Conservation (phyloP, 2,797 vertebrate genomes). For the Mastacembelus armatus region DNA sequence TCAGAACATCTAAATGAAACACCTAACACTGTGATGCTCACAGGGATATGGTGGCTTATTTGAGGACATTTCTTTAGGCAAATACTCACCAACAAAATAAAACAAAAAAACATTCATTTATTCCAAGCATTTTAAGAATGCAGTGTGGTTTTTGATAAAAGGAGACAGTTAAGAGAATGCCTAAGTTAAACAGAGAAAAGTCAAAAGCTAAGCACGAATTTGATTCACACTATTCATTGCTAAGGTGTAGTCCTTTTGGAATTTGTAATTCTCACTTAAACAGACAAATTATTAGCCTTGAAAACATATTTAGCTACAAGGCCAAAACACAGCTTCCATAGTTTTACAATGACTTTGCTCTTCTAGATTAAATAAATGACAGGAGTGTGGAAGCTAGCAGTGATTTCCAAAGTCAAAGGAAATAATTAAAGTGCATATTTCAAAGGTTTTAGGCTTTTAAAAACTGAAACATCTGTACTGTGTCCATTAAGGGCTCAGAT, state of each 20-base stretch:
- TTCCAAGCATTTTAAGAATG: not conserved
- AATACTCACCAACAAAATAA: not conserved
- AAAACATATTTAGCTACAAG: not conserved
- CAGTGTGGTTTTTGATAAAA: not conserved
- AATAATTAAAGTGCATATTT: slow-evolving; percentile 29
- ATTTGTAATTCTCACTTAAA: not conserved
- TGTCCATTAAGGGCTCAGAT: slow-evolving; percentile 24
- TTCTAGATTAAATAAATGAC: slow-evolving; percentile 16
- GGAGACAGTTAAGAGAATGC: not conserved
- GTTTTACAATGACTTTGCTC: slow-evolving; percentile 1
- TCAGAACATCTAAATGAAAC: too few species aligned
- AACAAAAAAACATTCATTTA: not conserved
- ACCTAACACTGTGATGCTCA: not conserved
- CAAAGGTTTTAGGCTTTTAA: slow-evolving; percentile 30
- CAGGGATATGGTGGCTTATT: not conserved
- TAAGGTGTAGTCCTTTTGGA: not conserved
- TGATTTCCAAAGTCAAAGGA: not conserved
- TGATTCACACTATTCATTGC: not conserved
- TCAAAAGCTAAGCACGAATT: not conserved
- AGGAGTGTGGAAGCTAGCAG: not conserved
- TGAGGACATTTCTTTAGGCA: slow-evolving; percentile 6
- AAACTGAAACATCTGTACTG: slow-evolving; percentile 12
- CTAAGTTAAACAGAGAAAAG: not conserved
- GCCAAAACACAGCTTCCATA: not conserved
- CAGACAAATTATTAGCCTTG: not conserved